Percentiles rank a stretch among this genome's conserved stretches.
phyloP scores from a whole-genome alignment of 2,113 vertebrate genomes.

The Pandion haliaetus region DNA sequence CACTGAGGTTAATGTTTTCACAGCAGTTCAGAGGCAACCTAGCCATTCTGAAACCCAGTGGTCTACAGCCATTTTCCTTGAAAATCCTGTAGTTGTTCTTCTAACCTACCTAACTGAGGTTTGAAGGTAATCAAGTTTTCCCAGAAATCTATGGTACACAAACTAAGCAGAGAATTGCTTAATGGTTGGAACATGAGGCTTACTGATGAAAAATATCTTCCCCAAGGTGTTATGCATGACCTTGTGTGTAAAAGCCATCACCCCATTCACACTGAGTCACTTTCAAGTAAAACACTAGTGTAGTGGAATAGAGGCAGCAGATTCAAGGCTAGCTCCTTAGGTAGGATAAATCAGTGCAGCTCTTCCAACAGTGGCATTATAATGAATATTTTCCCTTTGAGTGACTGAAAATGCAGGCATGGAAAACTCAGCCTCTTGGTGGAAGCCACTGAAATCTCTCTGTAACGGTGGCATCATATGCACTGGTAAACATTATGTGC shows the following conservation, averaged over 20 bases:
- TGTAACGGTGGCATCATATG: neutral
- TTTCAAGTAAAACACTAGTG: neutral
- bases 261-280: neutral
- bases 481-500: neutral
- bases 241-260: neutral
- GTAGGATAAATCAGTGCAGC: neutral
- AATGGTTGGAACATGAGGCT: neutral
- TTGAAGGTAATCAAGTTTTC: neutral
- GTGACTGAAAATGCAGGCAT: neutral
- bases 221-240: neutral
- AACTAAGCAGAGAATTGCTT: neutral
- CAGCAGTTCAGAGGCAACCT: neutral
- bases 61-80: neutral
- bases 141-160: neutral
- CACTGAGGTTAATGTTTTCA: neutral
- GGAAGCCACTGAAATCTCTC: neutral
- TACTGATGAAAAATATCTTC: neutral
- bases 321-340: neutral
- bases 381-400: neutral
- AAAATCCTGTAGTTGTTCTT: neutral
- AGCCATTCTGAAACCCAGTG: neutral
- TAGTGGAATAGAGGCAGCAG: neutral
- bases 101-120: neutral
- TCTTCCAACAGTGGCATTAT: neutral
- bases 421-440: neutral